Percentiles rank a stretch among this genome's conserved stretches.
Evolutionary conservation across 2,113 vertebrate species (phyloP).

Genomic region (Chrysochloris asiatica): DNA sequence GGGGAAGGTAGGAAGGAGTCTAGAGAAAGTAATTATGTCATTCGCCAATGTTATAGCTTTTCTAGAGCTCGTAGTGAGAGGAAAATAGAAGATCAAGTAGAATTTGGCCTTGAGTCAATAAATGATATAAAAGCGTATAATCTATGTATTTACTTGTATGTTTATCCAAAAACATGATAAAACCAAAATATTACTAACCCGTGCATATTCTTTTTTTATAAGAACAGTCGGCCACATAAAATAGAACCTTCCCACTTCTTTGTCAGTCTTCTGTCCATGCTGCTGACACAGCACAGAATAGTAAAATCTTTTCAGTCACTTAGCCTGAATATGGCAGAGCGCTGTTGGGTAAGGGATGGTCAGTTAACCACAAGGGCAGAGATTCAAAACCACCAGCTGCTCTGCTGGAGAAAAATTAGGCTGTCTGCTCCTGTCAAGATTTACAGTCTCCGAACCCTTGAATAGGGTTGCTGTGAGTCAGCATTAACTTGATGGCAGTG

Average conservation of each 20-base stretch:
- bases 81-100: constrained; percentile 64
- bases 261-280: not conserved
- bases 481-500: too few relatives aligned
- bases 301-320: not conserved
- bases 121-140: constrained; percentile 57
- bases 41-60: constrained; percentile 50
- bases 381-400: too few relatives aligned
- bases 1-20: constrained; percentile 47
- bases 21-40: constrained; percentile 59
- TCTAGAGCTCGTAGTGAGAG: constrained; percentile 57
- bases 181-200: constrained; percentile 53
- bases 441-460: too few relatives aligned
- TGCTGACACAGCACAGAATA: not conserved
- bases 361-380: too few relatives aligned
- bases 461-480: too few relatives aligned
- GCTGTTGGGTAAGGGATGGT: not conserved
- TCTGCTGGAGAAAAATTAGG: too few relatives aligned
- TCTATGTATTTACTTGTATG: constrained; percentile 48
- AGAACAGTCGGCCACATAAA: not conserved
- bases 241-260: not conserved
- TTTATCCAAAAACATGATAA: constrained; percentile 58
- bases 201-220: constrained; percentile 40
- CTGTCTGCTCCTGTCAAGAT: too few relatives aligned
- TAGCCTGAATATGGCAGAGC: not conserved
- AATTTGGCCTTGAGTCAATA: constrained; percentile 69